Conservation (phyloP, 2,113 vertebrate species). For the Brachyistius frenatus region DNA sequence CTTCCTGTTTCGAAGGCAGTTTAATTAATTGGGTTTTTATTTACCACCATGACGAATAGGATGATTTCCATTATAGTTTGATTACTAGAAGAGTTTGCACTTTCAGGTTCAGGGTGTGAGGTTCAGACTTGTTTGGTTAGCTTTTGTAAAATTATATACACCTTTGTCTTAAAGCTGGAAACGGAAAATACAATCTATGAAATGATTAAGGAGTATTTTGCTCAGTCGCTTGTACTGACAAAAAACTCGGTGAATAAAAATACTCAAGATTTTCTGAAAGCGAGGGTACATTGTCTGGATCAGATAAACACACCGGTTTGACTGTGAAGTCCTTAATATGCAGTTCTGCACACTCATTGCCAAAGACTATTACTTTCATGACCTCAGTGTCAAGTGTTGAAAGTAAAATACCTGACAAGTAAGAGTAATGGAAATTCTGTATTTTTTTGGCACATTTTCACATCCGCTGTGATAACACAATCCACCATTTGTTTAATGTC, state of each 20-base stretch:
- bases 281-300: conserved; percentile 1
- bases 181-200: neutral
- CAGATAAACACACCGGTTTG: conserved; percentile 27
- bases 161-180: neutral
- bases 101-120: neutral
- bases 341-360: neutral
- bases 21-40: conserved; percentile 29
- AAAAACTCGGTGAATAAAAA: neutral
- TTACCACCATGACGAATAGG: neutral
- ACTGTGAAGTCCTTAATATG: conserved; percentile 4
- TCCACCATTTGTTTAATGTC: conserved; percentile 33
- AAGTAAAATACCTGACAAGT: neutral
- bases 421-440: neutral
- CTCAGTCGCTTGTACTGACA: neutral
- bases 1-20: conserved; percentile 34
- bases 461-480: conserved; percentile 6
- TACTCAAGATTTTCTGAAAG: conserved; percentile 6
- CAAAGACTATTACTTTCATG: neutral
- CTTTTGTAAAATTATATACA: neutral
- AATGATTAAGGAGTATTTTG: neutral
- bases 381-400: conserved; percentile 1
- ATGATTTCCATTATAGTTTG: conserved; percentile 16
- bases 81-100: neutral
- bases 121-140: neutral
- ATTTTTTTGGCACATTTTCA: conserved; percentile 12